phyloP scores from a whole-genome alignment of 1,140 invertebrate genomes.

The Arctopsyche grandis region DNA sequence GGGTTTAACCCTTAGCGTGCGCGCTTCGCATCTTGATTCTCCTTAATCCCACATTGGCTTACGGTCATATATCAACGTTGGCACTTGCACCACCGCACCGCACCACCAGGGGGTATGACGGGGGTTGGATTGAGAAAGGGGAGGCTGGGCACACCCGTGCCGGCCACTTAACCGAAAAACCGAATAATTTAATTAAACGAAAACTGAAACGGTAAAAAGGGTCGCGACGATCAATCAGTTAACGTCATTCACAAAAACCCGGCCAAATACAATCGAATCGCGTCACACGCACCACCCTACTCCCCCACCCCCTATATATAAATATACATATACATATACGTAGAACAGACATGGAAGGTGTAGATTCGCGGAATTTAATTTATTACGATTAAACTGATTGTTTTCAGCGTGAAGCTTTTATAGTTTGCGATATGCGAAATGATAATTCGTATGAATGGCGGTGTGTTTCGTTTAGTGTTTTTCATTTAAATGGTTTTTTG shows the following conservation, averaged over 20 bases:
- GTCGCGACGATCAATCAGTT: conserved; percentile 11
- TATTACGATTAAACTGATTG: too few species aligned
- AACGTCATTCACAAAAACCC: neutral
- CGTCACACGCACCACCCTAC: too few species aligned
- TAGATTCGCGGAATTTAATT: too few species aligned
- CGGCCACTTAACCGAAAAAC: conserved; percentile 6
- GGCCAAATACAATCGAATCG: neutral
- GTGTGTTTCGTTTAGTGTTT: too few species aligned
- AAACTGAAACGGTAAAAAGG: conserved; percentile 13
- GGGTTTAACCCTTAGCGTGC: neutral
- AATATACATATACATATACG: too few species aligned
- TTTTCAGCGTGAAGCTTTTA: too few species aligned
- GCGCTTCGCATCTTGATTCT: conserved; percentile 2
- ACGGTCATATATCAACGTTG: conserved; percentile 17
- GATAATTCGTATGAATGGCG: too few species aligned
- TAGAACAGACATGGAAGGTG: too few species aligned
- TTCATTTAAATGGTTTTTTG: too few species aligned
- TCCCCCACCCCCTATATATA: too few species aligned
- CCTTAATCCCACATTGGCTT: conserved; percentile 8
- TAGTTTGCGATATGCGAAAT: too few species aligned
- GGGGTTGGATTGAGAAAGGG: neutral
- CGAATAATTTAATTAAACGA: conserved; percentile 30
- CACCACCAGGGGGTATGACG: too few species aligned
- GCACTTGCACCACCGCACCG: conserved; percentile 10
- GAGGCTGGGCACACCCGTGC: neutral